Base-by-base conservation (phyloP, 2,113 vertebrate species). In the Thryonomys swinderianus region DNA sequence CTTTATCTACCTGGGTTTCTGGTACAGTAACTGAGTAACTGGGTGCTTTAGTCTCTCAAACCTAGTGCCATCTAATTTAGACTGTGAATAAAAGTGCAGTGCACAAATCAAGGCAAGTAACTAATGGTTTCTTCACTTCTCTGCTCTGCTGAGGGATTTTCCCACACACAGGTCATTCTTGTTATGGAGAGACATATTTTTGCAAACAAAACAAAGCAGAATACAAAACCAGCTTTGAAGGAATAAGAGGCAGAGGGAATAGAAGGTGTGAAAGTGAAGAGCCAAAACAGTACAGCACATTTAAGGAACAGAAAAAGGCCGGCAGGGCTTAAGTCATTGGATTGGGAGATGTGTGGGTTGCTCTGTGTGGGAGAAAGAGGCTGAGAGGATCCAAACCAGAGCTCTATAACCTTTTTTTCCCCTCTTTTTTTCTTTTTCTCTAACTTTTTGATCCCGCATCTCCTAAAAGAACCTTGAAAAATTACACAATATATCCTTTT, bases 201-300 rank as follows among this genome's bases (percentile, higher is more conserved):
- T 71, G 55, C 37, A 57, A 91, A 90, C 34, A 13, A 80, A 8
- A 48, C 48, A 40, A 91, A 55, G 14, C 53, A 55, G 14, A 55
- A 8, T 13, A 55, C 37, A 82, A 91, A 95, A 86, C 37, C 66
- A 87, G 48, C 57, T 87, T 27, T 74, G 18, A 91, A 91, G 25
- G 57, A 64, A 32, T 78, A 84, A 78, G 64, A 73, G 30, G 66
- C 1, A 57, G 64, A 64, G 17, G 66, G 37, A 55, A 37, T 20
- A 37, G 67, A 69, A 69, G 13, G 5, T 48, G 7, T 34, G 89
- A n/a, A 40, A 34, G 40, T 17, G 40, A 94, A 51, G 21, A 57
- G 34, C 4, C 30, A 67, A 67, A 67, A 12, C 61, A 30, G 61
- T 30, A 30, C 32, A 21, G 62, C 18, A 85, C 57, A 90, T 37